phyloP scores from a whole-genome alignment of 2,888 invertebrate species.

The Caenorhabditis zanzibari region DNA sequence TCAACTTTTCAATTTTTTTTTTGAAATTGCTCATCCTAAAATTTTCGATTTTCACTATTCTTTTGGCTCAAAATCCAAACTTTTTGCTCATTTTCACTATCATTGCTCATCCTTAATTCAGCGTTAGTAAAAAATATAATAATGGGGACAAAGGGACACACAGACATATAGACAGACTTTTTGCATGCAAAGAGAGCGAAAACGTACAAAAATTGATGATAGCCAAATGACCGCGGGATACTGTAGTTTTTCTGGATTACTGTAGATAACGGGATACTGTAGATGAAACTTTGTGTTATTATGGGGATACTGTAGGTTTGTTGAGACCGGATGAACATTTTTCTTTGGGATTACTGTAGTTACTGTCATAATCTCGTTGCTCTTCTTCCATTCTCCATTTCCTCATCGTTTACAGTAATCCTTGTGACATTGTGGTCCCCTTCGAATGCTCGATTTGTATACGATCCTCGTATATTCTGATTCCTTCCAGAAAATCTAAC shows the following conservation, averaged over 20 bases:
- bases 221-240: background rate
- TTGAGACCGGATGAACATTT: too few relatives aligned
- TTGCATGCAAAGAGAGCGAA: too few relatives aligned
- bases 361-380: slow-evolving; percentile 20
- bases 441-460: slow-evolving; percentile 44
- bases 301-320: too few relatives aligned
- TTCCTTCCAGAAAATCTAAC: background rate
- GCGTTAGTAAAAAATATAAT: background rate
- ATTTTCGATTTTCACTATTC: too few relatives aligned
- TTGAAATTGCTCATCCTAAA: too few relatives aligned
- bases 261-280: background rate
- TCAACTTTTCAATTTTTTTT: too few relatives aligned
- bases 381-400: slow-evolving; percentile 19
- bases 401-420: slow-evolving; percentile 58
- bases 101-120: too few relatives aligned
- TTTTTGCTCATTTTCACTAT: too few relatives aligned
- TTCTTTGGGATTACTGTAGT: background rate
- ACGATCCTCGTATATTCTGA: slow-evolving; percentile 14
- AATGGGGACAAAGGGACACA: slow-evolving; percentile 2
- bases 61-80: too few relatives aligned
- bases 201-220: background rate
- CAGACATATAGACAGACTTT: slow-evolving; percentile 9
- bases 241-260: slow-evolving; percentile 2
- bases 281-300: background rate
- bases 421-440: slow-evolving; percentile 44